Evolutionary conservation across 2,113 vertebrate species (phyloP).

Genomic region (Telmatochromis sp.): DNA sequence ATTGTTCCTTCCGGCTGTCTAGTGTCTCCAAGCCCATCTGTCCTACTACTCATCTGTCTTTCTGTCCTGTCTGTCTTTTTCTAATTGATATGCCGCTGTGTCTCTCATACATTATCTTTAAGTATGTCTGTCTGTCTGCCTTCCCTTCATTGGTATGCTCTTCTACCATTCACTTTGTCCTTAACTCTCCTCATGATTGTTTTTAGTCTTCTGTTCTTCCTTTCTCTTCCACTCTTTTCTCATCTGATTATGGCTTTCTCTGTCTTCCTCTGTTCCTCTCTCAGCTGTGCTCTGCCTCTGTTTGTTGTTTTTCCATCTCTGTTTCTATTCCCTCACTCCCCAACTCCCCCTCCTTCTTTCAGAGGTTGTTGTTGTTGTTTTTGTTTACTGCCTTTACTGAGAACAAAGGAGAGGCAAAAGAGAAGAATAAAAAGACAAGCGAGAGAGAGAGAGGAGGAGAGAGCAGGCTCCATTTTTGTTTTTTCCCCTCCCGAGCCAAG

Average conservation of each 20-base stretch:
- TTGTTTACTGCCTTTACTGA: slow-evolving; percentile 68
- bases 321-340: slow-evolving; percentile 33
- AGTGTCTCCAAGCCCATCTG: background rate
- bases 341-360: slow-evolving; percentile 9
- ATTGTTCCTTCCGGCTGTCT: background rate
- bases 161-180: slow-evolving; percentile 34
- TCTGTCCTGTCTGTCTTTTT: background rate
- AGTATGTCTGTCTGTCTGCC: slow-evolving; percentile 47
- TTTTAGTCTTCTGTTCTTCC: slow-evolving; percentile 5
- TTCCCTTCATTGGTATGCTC: slow-evolving; percentile 53
- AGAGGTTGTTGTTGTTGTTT: slow-evolving; percentile 53
- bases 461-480: slow-evolving; percentile 46
- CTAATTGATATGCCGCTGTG: slow-evolving; percentile 45
- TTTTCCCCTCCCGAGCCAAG: slow-evolving; percentile 22
- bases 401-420: slow-evolving; percentile 25
- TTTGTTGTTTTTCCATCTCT: slow-evolving; percentile 36
- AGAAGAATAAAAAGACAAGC: slow-evolving; percentile 25
- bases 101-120: slow-evolving; percentile 31
- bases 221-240: background rate
- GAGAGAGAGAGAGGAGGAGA: background rate
- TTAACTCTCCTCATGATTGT: slow-evolving; percentile 48
- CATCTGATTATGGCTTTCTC: slow-evolving; percentile 38
- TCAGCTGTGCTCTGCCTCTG: slow-evolving; percentile 17
- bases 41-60: background rate
- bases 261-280: slow-evolving; percentile 38